Evolutionary conservation across 2,113 vertebrate species (phyloP).

Genomic region (Agapornis roseicollis): DNA sequence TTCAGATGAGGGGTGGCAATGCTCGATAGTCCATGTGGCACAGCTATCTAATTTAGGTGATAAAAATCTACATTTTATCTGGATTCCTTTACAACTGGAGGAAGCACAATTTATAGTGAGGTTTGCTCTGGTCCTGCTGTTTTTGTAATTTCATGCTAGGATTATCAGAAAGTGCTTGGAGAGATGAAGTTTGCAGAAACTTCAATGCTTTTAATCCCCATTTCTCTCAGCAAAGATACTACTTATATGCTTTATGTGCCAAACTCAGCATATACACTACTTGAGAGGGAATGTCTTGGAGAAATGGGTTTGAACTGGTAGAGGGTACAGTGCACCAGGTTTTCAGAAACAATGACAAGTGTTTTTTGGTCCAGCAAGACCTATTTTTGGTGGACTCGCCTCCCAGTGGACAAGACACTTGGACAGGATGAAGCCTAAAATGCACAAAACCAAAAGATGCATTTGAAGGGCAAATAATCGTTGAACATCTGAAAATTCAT

Average conservation of each 20-base stretch:
- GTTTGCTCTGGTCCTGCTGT: not conserved
- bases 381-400: not conserved
- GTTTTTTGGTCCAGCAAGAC: not conserved
- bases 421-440: not conserved
- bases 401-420: accelerated
- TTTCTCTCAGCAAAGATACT: not conserved
- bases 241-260: not conserved
- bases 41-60: not conserved
- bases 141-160: slow-evolving; percentile 55
- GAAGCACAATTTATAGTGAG: not conserved
- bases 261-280: accelerated
- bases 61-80: not conserved
- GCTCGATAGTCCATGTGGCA: not conserved
- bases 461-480: not conserved
- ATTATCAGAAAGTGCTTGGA: slow-evolving; percentile 20
- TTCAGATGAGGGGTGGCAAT: not conserved
- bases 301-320: not conserved
- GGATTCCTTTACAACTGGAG: not conserved
- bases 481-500: not conserved
- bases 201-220: not conserved
- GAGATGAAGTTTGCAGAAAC: not conserved
- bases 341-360: not conserved
- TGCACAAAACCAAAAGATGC: not conserved
- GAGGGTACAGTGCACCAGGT: accelerated
- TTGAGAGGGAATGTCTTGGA: not conserved